These are phyloP conservation scores for Blastobasis lacticolella DNA, from an alignment of 2,888 invertebrate genomes.

Conservation along the genomic window DNA sequence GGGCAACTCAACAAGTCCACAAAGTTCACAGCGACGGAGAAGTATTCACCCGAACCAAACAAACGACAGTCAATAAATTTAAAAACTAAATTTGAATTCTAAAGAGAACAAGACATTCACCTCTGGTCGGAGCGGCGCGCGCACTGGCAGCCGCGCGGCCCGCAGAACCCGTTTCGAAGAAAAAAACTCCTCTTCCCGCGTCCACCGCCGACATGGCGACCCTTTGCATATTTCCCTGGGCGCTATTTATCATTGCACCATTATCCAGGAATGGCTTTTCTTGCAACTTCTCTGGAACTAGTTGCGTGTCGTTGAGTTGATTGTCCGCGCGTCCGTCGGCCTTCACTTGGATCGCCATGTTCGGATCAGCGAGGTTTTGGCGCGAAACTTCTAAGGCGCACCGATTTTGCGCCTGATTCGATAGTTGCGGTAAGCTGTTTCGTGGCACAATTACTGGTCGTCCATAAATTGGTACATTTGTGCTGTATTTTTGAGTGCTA, in stretches of 20 bases:
- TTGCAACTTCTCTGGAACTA: conserved; percentile 64
- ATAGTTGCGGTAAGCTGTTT: conserved; percentile 25
- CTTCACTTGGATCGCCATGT: conserved; percentile 23
- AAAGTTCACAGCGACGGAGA: conserved; percentile 21
- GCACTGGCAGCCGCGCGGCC: conserved; percentile 77
- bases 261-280: conserved; percentile 39
- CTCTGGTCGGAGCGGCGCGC: conserved; percentile 60
- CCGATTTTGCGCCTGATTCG: conserved; percentile 23
- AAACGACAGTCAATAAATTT: conserved; percentile 21
- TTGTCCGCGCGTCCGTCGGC: conserved; percentile 33
- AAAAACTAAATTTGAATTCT: conserved; percentile 31
- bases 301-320: conserved; percentile 50
- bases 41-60: conserved; percentile 20
- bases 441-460: conserved; percentile 39
- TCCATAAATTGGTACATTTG: conserved; percentile 47
- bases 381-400: conserved; percentile 30
- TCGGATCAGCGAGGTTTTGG: conserved; percentile 22
- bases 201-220: conserved; percentile 51
- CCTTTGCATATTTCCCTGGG: conserved; percentile 61
- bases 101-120: conserved; percentile 63
- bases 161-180: conserved; percentile 76
- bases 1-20: conserved; percentile 11
- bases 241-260: conserved; percentile 55
- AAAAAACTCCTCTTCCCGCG: conserved; percentile 65
- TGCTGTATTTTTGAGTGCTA: conserved; percentile 44